These are phyloP conservation scores for Synodontis membranacea DNA, from an alignment of 2,113 vertebrate genomes.

Conservation along the genomic window DNA sequence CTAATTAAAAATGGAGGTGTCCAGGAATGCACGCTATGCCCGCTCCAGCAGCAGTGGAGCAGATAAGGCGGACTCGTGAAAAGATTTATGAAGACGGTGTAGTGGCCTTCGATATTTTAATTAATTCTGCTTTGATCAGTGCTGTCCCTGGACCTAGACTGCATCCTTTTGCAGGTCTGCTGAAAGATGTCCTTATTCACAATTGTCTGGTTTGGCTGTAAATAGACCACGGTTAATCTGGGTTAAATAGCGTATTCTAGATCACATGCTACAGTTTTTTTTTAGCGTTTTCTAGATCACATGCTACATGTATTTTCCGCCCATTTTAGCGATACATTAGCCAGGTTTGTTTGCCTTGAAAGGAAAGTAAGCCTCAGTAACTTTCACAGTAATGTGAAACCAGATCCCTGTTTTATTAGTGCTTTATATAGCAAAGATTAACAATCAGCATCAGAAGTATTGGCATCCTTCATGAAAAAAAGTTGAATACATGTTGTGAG, in stretches of 20 bases:
- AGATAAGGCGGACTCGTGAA: conserved; percentile 45
- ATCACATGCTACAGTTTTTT: not conserved
- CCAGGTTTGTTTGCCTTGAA: not conserved
- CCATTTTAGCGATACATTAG: not conserved
- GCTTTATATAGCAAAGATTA: not conserved
- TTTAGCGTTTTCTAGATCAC: not conserved
- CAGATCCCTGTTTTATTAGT: not conserved
- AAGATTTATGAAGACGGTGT: conserved; percentile 46
- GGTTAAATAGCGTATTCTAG: not conserved
- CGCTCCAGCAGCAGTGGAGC: conserved; percentile 40
- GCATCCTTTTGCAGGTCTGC: conserved; percentile 16
- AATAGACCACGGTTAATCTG: not conserved
- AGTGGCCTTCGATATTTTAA: conserved; percentile 27
- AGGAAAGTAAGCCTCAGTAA: not conserved
- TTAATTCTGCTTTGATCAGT: conserved; percentile 44
- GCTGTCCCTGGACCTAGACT: conserved; percentile 14
- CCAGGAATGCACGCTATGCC: conserved; percentile 27
- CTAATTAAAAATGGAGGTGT: conserved; percentile 50
- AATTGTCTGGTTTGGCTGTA: not conserved
- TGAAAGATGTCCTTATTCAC: conserved; percentile 16
- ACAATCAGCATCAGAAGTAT: not conserved
- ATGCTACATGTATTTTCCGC: not conserved
- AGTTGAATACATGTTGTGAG: not conserved
- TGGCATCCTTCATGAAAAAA: not conserved
- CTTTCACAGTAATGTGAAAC: not conserved